A percentile compares a stretch with the other conserved stretches of the same genome.
These are phyloP conservation scores for Eolophus roseicapilla DNA, from an alignment of 2,113 vertebrate genomes.

Conservation along the genomic window DNA sequence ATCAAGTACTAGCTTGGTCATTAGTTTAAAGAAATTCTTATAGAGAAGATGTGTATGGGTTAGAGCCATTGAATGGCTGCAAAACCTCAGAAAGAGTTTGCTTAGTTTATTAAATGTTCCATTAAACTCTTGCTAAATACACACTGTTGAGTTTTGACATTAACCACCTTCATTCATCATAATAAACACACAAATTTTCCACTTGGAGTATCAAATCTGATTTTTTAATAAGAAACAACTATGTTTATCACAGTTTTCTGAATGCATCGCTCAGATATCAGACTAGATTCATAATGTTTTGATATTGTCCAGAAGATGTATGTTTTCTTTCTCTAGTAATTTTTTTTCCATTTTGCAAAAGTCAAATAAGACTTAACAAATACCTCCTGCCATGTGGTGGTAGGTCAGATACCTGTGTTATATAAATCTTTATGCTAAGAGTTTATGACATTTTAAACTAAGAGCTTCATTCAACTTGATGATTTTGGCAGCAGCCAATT, in stretches of 20 bases:
- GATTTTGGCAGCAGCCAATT: slow-evolving; percentile 76
- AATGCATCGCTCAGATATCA: slow-evolving; percentile 74
- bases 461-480: slow-evolving; percentile 73
- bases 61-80: background rate
- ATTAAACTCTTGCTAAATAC: slow-evolving; percentile 45
- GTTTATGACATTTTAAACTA: slow-evolving; percentile 79
- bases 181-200: slow-evolving; percentile 67
- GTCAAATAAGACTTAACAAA: slow-evolving; percentile 88
- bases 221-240: slow-evolving; percentile 75
- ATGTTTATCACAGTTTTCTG: slow-evolving; percentile 79
- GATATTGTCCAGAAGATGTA: slow-evolving; percentile 88
- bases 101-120: slow-evolving; percentile 51
- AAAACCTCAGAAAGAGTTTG: slow-evolving; percentile 16
- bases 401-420: slow-evolving; percentile 86
- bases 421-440: slow-evolving; percentile 79
- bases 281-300: slow-evolving; percentile 74
- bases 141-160: slow-evolving; percentile 56
- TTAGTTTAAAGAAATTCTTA: background rate
- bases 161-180: slow-evolving; percentile 62
- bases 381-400: slow-evolving; percentile 75
- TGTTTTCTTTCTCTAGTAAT: slow-evolving; percentile 71
- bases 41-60: background rate
- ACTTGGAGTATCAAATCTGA: slow-evolving; percentile 62
- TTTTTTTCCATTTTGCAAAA: slow-evolving; percentile 71
- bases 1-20: background rate